These are phyloP conservation scores for Auanema sp. DNA, from an alignment of 2,888 invertebrate genomes.

Conservation along the genomic window DNA sequence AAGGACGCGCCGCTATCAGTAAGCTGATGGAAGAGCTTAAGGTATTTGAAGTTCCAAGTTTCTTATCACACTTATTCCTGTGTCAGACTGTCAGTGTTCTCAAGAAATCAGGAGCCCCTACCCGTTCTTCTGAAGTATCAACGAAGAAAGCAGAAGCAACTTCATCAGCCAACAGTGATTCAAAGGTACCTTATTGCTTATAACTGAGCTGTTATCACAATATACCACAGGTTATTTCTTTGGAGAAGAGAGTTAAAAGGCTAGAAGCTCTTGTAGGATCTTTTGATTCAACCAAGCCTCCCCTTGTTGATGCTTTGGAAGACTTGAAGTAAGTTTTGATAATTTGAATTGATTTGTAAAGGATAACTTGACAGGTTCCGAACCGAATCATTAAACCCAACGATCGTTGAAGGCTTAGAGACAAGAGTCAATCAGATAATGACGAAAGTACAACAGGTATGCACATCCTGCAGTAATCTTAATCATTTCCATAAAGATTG, in stretches of 20 bases:
- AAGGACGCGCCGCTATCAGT: background rate
- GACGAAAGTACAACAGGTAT: conserved; percentile 36
- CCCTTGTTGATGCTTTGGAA: conserved; percentile 41
- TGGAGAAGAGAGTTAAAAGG: conserved; percentile 36
- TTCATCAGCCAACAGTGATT: conserved; percentile 1
- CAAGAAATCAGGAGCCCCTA: background rate
- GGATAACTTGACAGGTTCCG: conserved; percentile 21
- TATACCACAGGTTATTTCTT: conserved; percentile 15
- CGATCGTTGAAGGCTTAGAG: conserved; percentile 40
- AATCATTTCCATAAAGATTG: conserved; percentile 11
- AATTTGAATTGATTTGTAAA: conserved; percentile 2
- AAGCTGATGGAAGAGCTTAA: background rate
- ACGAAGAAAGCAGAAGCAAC: background rate
- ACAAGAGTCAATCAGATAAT: conserved; percentile 37
- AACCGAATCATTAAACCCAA: conserved; percentile 39
- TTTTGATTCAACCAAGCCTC: conserved; percentile 26
- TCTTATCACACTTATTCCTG: too few species aligned
- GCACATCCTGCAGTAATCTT: background rate
- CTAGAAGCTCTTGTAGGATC: conserved; percentile 37
- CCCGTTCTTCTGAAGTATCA: background rate
- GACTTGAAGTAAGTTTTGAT: conserved; percentile 29
- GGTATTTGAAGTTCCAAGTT: too few species aligned
- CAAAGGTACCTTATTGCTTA: background rate
- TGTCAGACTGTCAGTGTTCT: too few species aligned
- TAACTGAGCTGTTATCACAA: background rate